Percentiles rank a stretch among this genome's conserved stretches.
Conservation (phyloP, 2,888 invertebrate genomes). For the Andrena bicolor region DNA sequence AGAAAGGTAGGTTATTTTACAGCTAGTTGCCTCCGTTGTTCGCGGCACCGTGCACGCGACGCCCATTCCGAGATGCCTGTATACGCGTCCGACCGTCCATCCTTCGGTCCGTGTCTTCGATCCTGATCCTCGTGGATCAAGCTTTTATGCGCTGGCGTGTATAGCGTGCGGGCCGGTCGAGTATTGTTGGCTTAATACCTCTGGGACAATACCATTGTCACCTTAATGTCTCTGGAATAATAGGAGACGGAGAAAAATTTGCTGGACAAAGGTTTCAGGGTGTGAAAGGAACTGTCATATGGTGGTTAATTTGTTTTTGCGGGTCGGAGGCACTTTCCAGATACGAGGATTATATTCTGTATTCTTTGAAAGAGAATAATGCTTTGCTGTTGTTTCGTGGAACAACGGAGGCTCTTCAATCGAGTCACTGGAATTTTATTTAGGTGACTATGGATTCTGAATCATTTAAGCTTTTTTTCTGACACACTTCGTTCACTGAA, state of each 20-base stretch:
- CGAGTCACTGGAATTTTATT: background rate
- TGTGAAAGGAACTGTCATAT: background rate
- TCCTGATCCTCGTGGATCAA: constrained; percentile 24
- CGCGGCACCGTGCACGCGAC: constrained; percentile 3
- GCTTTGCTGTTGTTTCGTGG: background rate
- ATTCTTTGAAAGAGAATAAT: background rate
- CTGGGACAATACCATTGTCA: constrained; percentile 1
- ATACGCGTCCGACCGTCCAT: background rate
- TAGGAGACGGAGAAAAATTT: background rate
- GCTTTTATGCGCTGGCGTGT: background rate
- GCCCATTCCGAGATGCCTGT: background rate
- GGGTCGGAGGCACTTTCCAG: background rate
- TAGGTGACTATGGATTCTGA: background rate
- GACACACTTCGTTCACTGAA: background rate
- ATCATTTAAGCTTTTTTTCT: background rate
- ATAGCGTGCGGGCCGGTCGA: background rate
- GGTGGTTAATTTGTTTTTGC: background rate
- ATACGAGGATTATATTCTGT: background rate
- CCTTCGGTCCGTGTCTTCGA: constrained; percentile 18
- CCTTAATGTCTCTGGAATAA: constrained; percentile 2
- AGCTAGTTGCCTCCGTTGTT: constrained; percentile 33
- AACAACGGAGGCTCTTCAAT: background rate
- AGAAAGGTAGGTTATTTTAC: constrained; percentile 90
- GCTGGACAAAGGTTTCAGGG: background rate
- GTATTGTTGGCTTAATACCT: constrained; percentile 1